A percentile compares a stretch with the other conserved stretches of the same genome.
These are phyloP conservation scores for Psilanteris sp. DNA, from an alignment of 1,140 invertebrate genomes.

Conservation along the genomic window DNA sequence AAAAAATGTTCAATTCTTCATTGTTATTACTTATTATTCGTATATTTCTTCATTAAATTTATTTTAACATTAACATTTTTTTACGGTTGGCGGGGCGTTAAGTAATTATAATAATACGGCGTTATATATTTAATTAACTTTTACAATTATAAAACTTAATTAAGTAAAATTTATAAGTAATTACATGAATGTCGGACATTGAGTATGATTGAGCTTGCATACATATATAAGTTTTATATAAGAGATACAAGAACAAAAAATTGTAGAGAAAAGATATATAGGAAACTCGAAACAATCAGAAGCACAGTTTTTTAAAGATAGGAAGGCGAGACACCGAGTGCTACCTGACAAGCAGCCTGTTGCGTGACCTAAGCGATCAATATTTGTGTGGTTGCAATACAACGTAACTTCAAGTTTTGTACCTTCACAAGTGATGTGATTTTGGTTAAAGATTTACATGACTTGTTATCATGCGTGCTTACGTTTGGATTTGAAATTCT, in stretches of 20 bases:
- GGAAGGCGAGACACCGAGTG: constrained; percentile 35
- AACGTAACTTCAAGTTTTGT: constrained; percentile 58
- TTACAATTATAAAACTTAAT: neutral
- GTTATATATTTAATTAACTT: constrained; percentile 19
- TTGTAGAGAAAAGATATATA: neutral
- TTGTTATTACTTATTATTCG: too few species aligned
- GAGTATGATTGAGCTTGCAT: too few species aligned
- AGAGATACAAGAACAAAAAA: constrained; percentile 15
- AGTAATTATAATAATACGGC: too few species aligned
- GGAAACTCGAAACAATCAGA: constrained; percentile 6
- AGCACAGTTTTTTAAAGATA: constrained; percentile 45
- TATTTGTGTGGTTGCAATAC: constrained; percentile 65
- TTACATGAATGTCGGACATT: neutral
- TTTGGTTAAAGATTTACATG: constrained; percentile 57
- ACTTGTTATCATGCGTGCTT: constrained; percentile 26
- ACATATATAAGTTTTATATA: too few species aligned
- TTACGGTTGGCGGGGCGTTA: too few species aligned
- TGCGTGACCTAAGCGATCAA: constrained; percentile 68
- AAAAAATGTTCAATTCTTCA: too few species aligned
- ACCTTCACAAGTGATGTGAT: constrained; percentile 57
- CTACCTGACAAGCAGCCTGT: constrained; percentile 66
- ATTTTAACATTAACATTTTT: too few species aligned
- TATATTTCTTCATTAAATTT: too few species aligned
- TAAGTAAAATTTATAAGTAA: constrained; percentile 18
- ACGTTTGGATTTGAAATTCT: constrained; percentile 19